Percentiles rank a stretch among this genome's conserved stretches.
Conservation (phyloP, 2,113 vertebrate species). For the Austrofundulus limnaeus region DNA sequence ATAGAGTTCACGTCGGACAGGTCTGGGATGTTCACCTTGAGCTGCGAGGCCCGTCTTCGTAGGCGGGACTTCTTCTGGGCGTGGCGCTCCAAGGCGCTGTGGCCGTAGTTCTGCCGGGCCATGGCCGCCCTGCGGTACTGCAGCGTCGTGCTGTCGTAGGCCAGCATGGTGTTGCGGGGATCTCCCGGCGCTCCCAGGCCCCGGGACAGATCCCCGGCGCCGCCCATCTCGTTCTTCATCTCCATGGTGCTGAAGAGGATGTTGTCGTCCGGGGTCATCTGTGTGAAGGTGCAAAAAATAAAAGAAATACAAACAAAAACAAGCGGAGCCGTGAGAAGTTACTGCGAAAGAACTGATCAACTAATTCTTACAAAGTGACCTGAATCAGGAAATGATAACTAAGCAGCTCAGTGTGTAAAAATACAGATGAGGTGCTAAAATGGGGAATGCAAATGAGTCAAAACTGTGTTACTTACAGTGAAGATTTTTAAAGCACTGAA, state of each 20-base stretch:
- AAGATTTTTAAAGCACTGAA: constrained; percentile 23
- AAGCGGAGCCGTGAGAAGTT: constrained; percentile 66
- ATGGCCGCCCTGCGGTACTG: constrained; percentile 95
- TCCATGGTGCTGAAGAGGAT: constrained; percentile 96
- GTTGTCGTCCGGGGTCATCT: constrained; percentile 98
- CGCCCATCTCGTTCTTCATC: constrained; percentile 98
- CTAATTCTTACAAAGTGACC: constrained; percentile 8
- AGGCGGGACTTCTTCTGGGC: constrained; percentile 98
- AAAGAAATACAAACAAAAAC: too few relatives aligned
- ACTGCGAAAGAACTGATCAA: constrained; percentile 33
- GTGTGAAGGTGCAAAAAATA: constrained; percentile 57
- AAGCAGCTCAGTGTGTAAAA: constrained; percentile 39
- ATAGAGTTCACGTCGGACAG: constrained; percentile 99
- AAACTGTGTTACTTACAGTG: constrained; percentile 59
- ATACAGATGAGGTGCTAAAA: constrained; percentile 68
- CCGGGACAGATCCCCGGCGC: constrained; percentile 91
- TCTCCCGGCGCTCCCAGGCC: constrained; percentile 85
- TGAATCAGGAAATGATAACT: constrained; percentile 17
- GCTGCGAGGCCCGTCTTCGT: constrained; percentile 94
- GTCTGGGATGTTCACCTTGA: constrained; percentile 99
- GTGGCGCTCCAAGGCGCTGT: constrained; percentile 94
- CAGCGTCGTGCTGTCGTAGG: constrained; percentile 93
- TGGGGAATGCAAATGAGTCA: constrained; percentile 67
- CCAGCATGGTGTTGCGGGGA: constrained; percentile 95
- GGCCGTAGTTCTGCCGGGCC: constrained; percentile 94